Base-by-base conservation (phyloP, 2,797 vertebrate species). In the Gambelia wislizenii region DNA sequence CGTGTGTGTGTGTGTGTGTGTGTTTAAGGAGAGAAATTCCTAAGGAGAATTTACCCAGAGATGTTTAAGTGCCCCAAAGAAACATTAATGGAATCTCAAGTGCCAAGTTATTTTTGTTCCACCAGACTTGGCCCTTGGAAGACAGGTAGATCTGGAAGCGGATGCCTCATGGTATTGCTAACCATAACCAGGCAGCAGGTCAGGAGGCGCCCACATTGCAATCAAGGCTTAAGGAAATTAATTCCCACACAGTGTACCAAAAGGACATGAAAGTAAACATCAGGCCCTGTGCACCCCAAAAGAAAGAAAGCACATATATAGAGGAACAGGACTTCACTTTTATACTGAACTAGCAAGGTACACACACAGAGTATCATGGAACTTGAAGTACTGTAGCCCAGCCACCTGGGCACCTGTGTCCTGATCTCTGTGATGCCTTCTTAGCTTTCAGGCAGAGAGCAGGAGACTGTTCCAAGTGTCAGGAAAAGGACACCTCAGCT, bases 91-190 rank as follows among this genome's bases (percentile, higher is more conserved):
- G 59, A 78, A 86, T 79, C 76, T 86, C 44, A 67, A 79, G 85
- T 78, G 74, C 75, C 69, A 69, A 47, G 61, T 86, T 86, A 79
- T 79, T 86, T 86, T 79, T 86, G 85, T 69, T 52, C 44, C 59
- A 52, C 44, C 13, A 59, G 61, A 39, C 20, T 77, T 49, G 75
- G 59, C 30, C 75, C 59, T 79, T 86, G 59, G 75, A 67, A 44
- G 27, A 25, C 33, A 77, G 44, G 42, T 8, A 13, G 59, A 49
- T 16, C 30, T 49, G 33, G 42, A 77, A 86, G 56, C 4, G 49
- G 56, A 39, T 22, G 64, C 44, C 42, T 59, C 36, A 33, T 0
- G 27, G 36, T 44, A 33, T 39, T 13, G 8, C 39, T 76, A 75
- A 47, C 54, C 18, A 74, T 76, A 75, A 47, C 54, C 18, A 74